A percentile compares a stretch with the other conserved stretches of the same genome.
These are phyloP conservation scores for Actenoides lindsayi DNA, from an alignment of 2,113 vertebrate species.

Conservation along the genomic window DNA sequence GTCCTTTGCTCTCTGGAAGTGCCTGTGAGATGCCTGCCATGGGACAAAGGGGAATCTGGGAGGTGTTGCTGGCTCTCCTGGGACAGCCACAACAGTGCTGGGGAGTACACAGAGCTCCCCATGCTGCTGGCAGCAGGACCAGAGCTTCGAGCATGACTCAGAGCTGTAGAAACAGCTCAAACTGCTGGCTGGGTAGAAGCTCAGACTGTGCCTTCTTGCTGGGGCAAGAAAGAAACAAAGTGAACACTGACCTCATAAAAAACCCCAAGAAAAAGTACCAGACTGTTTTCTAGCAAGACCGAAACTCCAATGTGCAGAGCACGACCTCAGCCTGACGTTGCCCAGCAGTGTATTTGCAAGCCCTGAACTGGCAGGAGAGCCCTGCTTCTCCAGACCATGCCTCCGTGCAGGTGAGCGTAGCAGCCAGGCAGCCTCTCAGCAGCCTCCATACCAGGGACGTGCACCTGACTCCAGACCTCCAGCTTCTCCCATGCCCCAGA, in stretches of 20 bases:
- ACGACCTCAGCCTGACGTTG: neutral
- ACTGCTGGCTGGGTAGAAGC: neutral
- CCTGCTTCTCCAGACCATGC: neutral
- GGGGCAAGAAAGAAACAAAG: rapidly evolving
- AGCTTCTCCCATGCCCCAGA: neutral
- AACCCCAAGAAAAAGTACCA: neutral
- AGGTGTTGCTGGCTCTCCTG: neutral
- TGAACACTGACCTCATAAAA: neutral
- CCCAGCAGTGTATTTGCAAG: rapidly evolving
- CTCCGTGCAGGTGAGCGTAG: rapidly evolving
- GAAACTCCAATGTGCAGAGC: neutral
- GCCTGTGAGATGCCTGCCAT: neutral
- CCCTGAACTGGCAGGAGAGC: neutral
- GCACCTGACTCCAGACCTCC: neutral
- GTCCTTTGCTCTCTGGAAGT: neutral
- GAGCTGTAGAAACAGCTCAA: neutral
- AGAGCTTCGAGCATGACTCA: neutral
- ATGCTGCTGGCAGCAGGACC: rapidly evolving
- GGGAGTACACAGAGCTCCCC: neutral
- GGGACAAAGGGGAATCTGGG: neutral
- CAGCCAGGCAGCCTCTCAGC: neutral
- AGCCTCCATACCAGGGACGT: rapidly evolving
- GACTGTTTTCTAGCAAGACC: neutral
- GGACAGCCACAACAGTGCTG: rapidly evolving
- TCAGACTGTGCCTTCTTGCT: rapidly evolving